Base-by-base conservation (phyloP, 2,113 vertebrate species). In the Bungarus multicinctus region DNA sequence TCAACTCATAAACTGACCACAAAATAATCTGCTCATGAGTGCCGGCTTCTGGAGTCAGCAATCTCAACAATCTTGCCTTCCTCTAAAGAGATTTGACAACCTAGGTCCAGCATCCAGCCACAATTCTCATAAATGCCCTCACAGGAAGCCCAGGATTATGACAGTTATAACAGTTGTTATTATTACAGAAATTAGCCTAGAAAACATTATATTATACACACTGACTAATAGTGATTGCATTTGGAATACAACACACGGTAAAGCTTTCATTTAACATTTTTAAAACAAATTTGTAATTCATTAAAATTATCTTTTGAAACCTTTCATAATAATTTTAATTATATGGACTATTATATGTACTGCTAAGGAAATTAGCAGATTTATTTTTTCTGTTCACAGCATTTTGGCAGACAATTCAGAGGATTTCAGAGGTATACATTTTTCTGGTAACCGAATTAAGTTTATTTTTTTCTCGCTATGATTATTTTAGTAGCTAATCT, bases 391-490 rank as follows among this genome's bases (percentile, higher is more conserved):
- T 90, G 91, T 94, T 95, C 95, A 95, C 94, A 54, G 94, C 91
- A 95, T 91, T 58, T 91, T 86, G 93, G 92, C 18, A 92, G 93
- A 91, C 88, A 1, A 16, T 91, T 92, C 88, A 69, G 92, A 90
- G 92, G 58, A 93, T 39, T 89, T 95, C 93, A 57, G 92, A 94
- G 94, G 81, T 85, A 94, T 93, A 69, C n/a, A 90, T 91, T 95
- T 95, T 94, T 92, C 94, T 52, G 90, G 55, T 91, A 88, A 58
- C 34, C 95, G 3, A 92, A 95, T 95, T 94, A 45, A 90, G 93
- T 92, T 95, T 94, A 45, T 22, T 95, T 55, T 55, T 95, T 96
- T 91, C 92, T 91, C 7, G 11, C 52, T 93, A 55, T 92, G 85
- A 85, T 25, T 0, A 64, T 88, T 94, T 95, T 93, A 92, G 90